Base-by-base conservation (phyloP, 1,140 invertebrate species). In the Ceratina calcarata region DNA sequence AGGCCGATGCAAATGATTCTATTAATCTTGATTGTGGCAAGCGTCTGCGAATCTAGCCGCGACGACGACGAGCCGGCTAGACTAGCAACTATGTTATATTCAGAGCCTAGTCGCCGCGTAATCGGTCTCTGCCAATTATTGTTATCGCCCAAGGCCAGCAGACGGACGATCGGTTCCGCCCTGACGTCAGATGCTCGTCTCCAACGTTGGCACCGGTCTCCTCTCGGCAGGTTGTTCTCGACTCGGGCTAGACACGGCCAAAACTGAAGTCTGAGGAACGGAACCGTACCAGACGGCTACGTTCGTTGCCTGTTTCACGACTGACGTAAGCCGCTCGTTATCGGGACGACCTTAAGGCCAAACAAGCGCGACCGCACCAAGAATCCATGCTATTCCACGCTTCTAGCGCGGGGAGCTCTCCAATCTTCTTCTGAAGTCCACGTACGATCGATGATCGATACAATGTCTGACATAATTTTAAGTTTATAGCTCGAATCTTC, bases 81-180 rank as follows among this genome's bases (percentile, higher is more conserved):
- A 68, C 82, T 13, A 68, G 49, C 22, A 10, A 45, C 37, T 45
- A 45, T 45, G 37, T 45, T 51, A n/a, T n/a, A 49, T 49, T 32
- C 53, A 32, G n/a, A 8, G n/a, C 2, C 18, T 2, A 24, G 37
- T 20, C 45, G 49, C 20, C 49, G 76, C 75, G 74, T 82, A 75
- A 82, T 82, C 71, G 55, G 74, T 18, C 24, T 22, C 67, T 82
- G 83, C 73, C 80, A 85, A 86, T 86, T 85, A 85, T 86, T 70
- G 72, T 83, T 77, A 80, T 82, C 83, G 73, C 61, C 68, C 85
- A 86, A 86, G 85, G 83, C 69, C 80, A 58, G 8, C 37, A 58
- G 72, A 71, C 20, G 58, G 69, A 78, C 69, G 83, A 58, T 82
- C 70, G 51, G 82, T 81, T 78, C 61, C 84, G 70, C 15, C 27